Evolutionary conservation across 2,797 vertebrate species (phyloP).

Genomic region (Sebastes oblongus): DNA sequence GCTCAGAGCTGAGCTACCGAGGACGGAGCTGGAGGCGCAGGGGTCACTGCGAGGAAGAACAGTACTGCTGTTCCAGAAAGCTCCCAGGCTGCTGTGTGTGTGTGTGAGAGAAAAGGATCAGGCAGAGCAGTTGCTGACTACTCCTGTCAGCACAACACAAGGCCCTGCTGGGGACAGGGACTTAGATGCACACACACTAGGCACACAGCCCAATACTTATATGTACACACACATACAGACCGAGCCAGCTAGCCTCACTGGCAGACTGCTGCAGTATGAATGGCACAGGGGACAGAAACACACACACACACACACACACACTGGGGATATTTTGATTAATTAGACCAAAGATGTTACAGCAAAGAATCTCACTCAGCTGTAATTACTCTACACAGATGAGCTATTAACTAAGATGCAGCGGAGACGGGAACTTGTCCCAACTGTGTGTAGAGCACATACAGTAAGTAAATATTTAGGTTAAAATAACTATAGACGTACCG

Average conservation of each 20-base stretch:
- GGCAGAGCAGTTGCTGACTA: slow-evolving; percentile 26
- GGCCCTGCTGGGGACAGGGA: slow-evolving; percentile 28
- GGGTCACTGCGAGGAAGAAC: slow-evolving; percentile 15
- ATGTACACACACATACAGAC: slow-evolving; percentile 16
- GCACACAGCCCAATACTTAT: not conserved
- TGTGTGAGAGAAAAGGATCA: not conserved
- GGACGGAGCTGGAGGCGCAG: not conserved
- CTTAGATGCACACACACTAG: not conserved
- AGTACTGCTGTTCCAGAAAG: slow-evolving; percentile 21
- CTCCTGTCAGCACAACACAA: slow-evolving; percentile 36
- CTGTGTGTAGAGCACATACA: not conserved
- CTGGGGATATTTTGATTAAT: slow-evolving; percentile 39
- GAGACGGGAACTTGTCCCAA: not conserved
- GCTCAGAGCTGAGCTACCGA: not conserved
- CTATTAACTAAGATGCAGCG: not conserved
- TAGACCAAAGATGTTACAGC: slow-evolving; percentile 29
- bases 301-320: slow-evolving; percentile 6
- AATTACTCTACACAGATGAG: slow-evolving; percentile 24
- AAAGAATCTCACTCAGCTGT: slow-evolving; percentile 7
- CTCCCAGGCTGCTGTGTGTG: not conserved
- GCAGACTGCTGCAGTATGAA: slow-evolving; percentile 32
- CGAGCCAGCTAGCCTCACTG: slow-evolving; percentile 5
- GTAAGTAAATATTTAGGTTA: no score
- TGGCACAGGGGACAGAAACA: slow-evolving; percentile 16
- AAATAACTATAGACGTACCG: no score